These are phyloP conservation scores for Hippopotamus amphibius DNA, from an alignment of 2,113 vertebrate genomes.

Conservation along the genomic window DNA sequence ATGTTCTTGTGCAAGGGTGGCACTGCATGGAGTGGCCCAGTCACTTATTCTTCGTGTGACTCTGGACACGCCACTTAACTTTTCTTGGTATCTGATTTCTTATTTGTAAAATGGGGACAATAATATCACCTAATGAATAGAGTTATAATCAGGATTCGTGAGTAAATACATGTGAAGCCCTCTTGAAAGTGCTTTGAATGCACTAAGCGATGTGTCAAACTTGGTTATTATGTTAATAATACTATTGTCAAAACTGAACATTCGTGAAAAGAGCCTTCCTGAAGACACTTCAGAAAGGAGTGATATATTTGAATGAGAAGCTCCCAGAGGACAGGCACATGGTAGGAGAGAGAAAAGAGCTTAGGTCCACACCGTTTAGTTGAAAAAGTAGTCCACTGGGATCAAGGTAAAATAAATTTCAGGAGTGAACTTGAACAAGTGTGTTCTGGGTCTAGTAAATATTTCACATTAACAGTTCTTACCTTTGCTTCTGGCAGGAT, in stretches of 20 bases:
- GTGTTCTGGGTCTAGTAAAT: neutral
- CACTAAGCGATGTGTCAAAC: neutral
- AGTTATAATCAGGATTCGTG: neutral
- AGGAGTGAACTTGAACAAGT: neutral
- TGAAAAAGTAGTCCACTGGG: neutral
- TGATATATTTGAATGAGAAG: neutral
- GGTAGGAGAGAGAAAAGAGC: neutral
- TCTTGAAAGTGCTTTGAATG: neutral
- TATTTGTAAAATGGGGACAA: neutral
- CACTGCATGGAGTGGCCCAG: neutral
- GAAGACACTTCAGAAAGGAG: neutral
- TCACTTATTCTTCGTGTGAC: neutral
- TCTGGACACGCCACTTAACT: neutral
- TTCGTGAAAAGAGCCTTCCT: neutral
- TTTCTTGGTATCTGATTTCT: constrained; percentile 12
- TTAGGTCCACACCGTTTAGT: neutral
- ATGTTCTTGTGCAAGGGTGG: neutral
- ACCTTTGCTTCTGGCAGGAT: constrained; percentile 31
- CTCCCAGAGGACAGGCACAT: neutral
- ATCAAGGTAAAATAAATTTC: constrained; percentile 3
- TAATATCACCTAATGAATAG: neutral
- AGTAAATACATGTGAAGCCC: neutral
- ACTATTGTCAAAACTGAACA: neutral
- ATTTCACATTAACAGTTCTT: neutral
- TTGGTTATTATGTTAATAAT: neutral